Conservation (phyloP, 2,797 vertebrate genomes). For the Podarcis siculus region DNA sequence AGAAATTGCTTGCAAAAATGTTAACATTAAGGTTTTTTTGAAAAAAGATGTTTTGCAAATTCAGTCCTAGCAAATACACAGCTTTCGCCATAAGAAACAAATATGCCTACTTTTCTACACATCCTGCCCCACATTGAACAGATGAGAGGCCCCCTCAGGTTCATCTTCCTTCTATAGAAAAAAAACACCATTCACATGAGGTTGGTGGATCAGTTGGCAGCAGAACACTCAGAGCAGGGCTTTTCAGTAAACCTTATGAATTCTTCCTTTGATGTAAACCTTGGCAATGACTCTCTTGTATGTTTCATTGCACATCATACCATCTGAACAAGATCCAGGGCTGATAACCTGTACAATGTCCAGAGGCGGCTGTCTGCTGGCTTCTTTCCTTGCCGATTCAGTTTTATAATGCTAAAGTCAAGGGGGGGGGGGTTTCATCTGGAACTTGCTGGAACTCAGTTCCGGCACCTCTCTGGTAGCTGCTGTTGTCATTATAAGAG, state of each 20-base stretch:
- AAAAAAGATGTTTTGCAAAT: too few species aligned
- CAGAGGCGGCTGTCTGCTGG: neutral
- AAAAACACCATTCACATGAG: neutral
- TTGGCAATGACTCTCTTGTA: neutral
- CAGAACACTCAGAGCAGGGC: neutral
- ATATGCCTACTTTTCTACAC: neutral
- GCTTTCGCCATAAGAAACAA: neutral
- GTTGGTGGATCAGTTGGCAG: neutral
- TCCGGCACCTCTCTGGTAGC: too few species aligned
- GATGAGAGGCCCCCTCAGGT: neutral
- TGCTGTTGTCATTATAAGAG: too few species aligned
- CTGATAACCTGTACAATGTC: neutral
- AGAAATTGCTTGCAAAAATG: too few species aligned
- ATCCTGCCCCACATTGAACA: neutral
- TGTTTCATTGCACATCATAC: neutral
- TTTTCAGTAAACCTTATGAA: neutral
- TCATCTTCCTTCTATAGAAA: neutral
- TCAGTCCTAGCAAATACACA: too few species aligned
- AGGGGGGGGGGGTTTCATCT: too few species aligned
- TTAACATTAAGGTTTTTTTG: too few species aligned
- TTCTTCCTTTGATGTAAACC: slow-evolving; percentile 25
- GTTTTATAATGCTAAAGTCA: neutral
- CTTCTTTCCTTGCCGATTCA: slow-evolving; percentile 1
- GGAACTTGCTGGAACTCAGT: too few species aligned
- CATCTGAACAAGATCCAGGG: slow-evolving; percentile 25